Percentiles rank a stretch among this genome's conserved stretches.
Evolutionary conservation across 1,140 invertebrate genomes (phyloP).

Genomic region (Eciton burchellii): DNA sequence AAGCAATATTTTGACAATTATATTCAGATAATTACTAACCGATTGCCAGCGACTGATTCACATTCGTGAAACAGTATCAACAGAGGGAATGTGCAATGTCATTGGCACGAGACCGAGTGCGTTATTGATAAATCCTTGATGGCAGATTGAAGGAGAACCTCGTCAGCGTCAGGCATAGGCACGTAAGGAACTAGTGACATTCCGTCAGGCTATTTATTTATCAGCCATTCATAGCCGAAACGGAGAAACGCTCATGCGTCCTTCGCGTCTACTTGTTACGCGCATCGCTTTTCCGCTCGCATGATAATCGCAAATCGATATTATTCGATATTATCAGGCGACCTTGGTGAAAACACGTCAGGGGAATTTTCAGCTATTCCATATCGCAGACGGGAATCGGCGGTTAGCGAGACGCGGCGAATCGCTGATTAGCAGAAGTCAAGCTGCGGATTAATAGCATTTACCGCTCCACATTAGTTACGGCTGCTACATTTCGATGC

Average conservation of each 20-base stretch:
- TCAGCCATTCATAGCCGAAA: conserved; percentile 45
- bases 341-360: not conserved
- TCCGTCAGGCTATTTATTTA: conserved; percentile 54
- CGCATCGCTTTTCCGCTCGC: not conserved
- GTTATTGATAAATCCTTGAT: conserved; percentile 72
- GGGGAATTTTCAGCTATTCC: conserved; percentile 1
- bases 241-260: conserved; percentile 15
- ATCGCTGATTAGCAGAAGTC: conserved; percentile 71
- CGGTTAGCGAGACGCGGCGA: conserved; percentile 34
- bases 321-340: no score
- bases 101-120: conserved; percentile 51
- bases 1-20: conserved; percentile 76
- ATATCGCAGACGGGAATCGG: conserved; percentile 22
- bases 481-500: conserved; percentile 72
- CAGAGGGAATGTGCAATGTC: conserved; percentile 60
- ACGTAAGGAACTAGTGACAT: conserved; percentile 23
- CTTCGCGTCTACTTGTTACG: conserved; percentile 8
- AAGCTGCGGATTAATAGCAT: conserved; percentile 73
- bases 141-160: conserved; percentile 54
- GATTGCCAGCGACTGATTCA: conserved; percentile 76
- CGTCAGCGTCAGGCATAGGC: conserved; percentile 48
- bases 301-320: no score
- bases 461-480: conserved; percentile 75
- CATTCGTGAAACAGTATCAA: conserved; percentile 75
- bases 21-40: conserved; percentile 77